phyloP scores from a whole-genome alignment of 2,797 vertebrate species.

The Neopelma chrysocephalum region DNA sequence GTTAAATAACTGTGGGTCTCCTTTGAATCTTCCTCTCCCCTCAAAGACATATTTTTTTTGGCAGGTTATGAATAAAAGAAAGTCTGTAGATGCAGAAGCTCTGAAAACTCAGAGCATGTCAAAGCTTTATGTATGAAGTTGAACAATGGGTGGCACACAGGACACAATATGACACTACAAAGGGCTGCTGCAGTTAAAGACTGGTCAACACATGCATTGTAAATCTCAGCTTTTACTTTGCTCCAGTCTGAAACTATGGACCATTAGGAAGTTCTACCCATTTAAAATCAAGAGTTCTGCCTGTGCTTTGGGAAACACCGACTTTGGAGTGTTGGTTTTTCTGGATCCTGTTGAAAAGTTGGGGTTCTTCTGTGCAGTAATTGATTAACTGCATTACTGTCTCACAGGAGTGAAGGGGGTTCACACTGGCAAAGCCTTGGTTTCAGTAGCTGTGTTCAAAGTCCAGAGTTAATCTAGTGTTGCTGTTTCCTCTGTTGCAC shows the following conservation, averaged over 20 bases:
- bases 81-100: background rate
- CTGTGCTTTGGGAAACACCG: background rate
- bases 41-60: background rate
- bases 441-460: background rate
- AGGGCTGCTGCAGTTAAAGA: background rate
- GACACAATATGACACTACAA: background rate
- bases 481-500: conserved; percentile 9
- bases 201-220: background rate
- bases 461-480: background rate
- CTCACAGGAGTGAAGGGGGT: background rate
- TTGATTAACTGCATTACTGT: background rate
- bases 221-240: background rate
- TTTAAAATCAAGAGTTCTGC: background rate
- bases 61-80: background rate
- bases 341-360: background rate
- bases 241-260: background rate
- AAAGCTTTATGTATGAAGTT: background rate
- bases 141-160: background rate
- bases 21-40: background rate
- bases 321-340: background rate
- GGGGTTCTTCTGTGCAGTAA: background rate
- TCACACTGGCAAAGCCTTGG: background rate
- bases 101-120: background rate
- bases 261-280: background rate
- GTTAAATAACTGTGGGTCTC: background rate